Evolutionary conservation across 2,888 invertebrate species (phyloP), one percentile per base, ranked within the genome.

Genomic region (Lamellibrachia columna): DNA sequence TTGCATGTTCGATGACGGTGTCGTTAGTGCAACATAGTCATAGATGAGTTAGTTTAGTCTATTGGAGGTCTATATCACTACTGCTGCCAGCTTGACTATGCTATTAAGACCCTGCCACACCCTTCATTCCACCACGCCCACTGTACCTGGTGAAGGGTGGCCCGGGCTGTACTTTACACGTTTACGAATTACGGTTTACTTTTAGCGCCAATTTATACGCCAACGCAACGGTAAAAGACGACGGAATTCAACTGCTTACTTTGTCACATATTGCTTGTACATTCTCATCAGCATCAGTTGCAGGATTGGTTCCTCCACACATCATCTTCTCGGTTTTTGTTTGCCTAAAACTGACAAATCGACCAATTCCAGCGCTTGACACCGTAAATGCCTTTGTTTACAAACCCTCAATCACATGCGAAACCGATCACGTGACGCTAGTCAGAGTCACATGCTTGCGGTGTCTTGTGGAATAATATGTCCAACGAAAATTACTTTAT

Each of bases 231-330:
- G n/a, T 58, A 6, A 53, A n/a, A 91, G 1, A 40, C n/a, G 11
- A 91, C 28, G 9, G 53, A 9, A 11, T 22, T 3, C n/a, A 28
- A 40, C n/a, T 60, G 91, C 93, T 93, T 93, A 94, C 94, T 92
- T 93, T 15, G 28, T 94, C 91, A 53, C 92, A 75, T 1, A 94
- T 90, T 9, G 90, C 55, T 90, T 94, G 94, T n/a, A 94, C 93
- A 58, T 94, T 93, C 1, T 93, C 94, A 90, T 92, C 92, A n/a
- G 94, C 94, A 15, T 60, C 28, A 90, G 93, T 93, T 11, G 60
- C 53, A 8, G 92, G 93, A 28, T 92, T 91, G n/a, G 93, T 28
- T 92, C 94, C 94, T 60, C 94, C 94, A 90, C 93, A 93, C 93
- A 93, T 93, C 92, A 92, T 92, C 58, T 90, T 93, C 8, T 11